A percentile compares a stretch with the other conserved stretches of the same genome.
These are phyloP conservation scores for Periphyllus acericola DNA, from an alignment of 2,888 invertebrate species.

Conservation along the genomic window DNA sequence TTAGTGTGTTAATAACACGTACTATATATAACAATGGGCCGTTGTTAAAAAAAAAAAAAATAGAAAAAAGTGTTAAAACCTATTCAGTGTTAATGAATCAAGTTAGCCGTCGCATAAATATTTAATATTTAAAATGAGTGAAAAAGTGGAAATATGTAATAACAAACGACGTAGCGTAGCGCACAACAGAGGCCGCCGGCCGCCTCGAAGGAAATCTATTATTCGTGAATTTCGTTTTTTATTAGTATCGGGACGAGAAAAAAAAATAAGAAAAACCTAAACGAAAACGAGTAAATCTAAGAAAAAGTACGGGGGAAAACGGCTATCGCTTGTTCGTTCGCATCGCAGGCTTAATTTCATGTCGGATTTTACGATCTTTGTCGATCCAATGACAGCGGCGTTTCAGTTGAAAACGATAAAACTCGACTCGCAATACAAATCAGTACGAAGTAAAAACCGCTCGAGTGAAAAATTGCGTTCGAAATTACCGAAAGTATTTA, in stretches of 20 bases:
- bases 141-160: too few species aligned
- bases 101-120: too few species aligned
- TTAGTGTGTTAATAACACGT: too few species aligned
- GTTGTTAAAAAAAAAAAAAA: too few species aligned
- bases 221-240: neutral
- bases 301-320: too few species aligned
- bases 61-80: too few species aligned
- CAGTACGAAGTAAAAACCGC: slow-evolving; percentile 6
- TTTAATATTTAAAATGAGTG: too few species aligned
- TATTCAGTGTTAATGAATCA: too few species aligned
- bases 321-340: neutral
- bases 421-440: slow-evolving; percentile 3
- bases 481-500: slow-evolving; percentile 42
- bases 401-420: slow-evolving; percentile 33
- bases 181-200: too few species aligned
- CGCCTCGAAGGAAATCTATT: neutral
- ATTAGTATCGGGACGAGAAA: neutral
- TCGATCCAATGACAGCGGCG: neutral
- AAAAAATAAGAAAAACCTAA: neutral
- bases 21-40: too few species aligned
- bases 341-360: neutral
- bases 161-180: too few species aligned
- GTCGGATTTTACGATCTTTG: slow-evolving; percentile 8
- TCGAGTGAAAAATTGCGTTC: slow-evolving; percentile 20
- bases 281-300: neutral